Conservation (phyloP, 30 jellyfish, hydroid and myxozoan genomes). For the Aurelia aurita complex sp. Pacific region DNA sequence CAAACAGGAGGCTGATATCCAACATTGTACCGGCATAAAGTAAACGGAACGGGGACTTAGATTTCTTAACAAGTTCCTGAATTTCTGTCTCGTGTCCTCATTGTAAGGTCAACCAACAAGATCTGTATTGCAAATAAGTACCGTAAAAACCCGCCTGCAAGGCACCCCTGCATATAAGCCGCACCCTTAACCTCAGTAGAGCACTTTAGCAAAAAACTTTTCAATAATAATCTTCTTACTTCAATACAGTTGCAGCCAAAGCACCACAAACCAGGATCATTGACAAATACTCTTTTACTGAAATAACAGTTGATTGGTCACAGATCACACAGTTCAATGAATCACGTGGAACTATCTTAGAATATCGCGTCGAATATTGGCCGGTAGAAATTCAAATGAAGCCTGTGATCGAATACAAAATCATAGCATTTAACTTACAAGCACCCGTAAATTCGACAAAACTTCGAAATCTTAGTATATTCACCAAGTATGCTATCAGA, state of each 20-base stretch:
- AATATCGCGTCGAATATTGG: conserved; percentile 51
- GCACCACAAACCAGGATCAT: conserved; percentile 31
- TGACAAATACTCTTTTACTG: conserved; percentile 48
- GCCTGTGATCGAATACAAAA: background rate
- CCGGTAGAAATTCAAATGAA: conserved; percentile 35
- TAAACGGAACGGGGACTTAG: no score
- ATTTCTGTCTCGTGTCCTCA: no score
- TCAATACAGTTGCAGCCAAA: conserved; percentile 29
- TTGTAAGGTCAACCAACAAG: no score
- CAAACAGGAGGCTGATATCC: no score
- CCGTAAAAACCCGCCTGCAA: no score
- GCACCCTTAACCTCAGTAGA: no score
- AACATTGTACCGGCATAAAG: no score
- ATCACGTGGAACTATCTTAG: conserved; percentile 66
- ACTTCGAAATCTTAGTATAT: conserved; percentile 16
- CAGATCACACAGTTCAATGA: conserved; percentile 8
- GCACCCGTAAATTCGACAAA: conserved; percentile 30
- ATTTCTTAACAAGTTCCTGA: no score
- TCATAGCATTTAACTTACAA: conserved; percentile 13
- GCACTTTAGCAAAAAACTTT: no score
- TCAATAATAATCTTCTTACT: no score
- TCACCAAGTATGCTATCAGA: conserved; percentile 45
- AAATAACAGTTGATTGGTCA: conserved; percentile 51
- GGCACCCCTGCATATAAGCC: no score
- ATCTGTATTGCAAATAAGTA: no score